Evolutionary conservation across 2,888 invertebrate species (phyloP).

Genomic region (Capitulum mitella): DNA sequence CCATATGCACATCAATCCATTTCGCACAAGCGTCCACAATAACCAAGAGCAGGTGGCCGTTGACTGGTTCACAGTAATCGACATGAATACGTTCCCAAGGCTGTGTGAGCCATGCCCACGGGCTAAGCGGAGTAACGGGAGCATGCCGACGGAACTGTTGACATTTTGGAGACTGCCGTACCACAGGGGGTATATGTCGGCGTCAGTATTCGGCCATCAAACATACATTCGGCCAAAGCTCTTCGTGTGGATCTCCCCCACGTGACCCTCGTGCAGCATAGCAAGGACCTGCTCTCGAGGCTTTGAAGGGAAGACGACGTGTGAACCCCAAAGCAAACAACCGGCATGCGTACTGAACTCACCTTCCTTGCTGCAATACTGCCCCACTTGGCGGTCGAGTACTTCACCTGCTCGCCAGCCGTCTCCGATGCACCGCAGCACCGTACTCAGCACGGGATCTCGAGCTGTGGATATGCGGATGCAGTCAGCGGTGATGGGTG

Average conservation of each 20-base stretch:
- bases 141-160: not conserved
- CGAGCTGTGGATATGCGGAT: not conserved
- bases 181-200: not conserved
- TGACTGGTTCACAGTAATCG: not conserved
- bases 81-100: not conserved
- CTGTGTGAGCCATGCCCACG: not conserved
- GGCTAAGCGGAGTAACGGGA: not conserved
- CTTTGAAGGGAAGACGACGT: not conserved
- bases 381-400: not conserved
- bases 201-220: not conserved
- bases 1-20: no score
- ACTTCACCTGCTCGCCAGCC: not conserved
- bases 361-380: not conserved
- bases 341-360: not conserved
- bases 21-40: not conserved
- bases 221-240: not conserved
- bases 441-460: not conserved
- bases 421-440: not conserved
- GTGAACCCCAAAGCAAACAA: not conserved
- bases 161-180: not conserved
- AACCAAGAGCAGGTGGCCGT: not conserved
- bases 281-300: not conserved
- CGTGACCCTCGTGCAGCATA: not conserved
- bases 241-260: not conserved
- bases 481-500: not conserved